Conservation (phyloP, 2,113 vertebrate species). For the Siphamia tubifer region DNA sequence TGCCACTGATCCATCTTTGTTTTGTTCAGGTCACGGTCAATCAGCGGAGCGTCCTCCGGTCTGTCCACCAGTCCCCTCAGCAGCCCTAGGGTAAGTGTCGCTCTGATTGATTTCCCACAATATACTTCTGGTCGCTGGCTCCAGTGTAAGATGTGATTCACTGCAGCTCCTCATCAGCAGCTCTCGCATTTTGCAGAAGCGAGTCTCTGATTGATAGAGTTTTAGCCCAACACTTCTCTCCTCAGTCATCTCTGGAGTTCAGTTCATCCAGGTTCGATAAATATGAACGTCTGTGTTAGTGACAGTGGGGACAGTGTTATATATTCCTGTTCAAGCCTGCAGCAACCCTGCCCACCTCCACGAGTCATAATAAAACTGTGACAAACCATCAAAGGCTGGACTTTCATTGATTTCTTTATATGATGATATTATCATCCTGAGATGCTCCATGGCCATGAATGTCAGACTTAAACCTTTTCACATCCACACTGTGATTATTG, state of each 20-base stretch:
- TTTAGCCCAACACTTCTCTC: background rate
- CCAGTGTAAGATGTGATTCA: background rate
- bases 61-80: slow-evolving; percentile 97
- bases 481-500: too few relatives aligned
- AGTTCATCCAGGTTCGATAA: background rate
- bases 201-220: too few relatives aligned
- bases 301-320: background rate
- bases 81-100: slow-evolving; percentile 94
- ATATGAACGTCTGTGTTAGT: background rate
- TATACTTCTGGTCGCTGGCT: slow-evolving; percentile 44
- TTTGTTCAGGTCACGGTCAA: slow-evolving; percentile 90
- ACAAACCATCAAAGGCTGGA: background rate
- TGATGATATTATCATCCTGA: background rate
- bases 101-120: slow-evolving; percentile 40
- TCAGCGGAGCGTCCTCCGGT: slow-evolving; percentile 96
- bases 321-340: background rate
- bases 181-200: too few relatives aligned
- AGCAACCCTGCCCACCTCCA: background rate
- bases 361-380: background rate
- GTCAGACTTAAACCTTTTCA: background rate
- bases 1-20: too few relatives aligned
- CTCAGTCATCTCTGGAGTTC: background rate
- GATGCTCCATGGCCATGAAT: background rate
- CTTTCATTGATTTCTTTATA: background rate
- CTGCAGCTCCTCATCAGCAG: slow-evolving; percentile 15